These are phyloP conservation scores for Bergia sp. DNA, from an alignment of 92 coral and sea anemone genomes.

Conservation along the genomic window DNA sequence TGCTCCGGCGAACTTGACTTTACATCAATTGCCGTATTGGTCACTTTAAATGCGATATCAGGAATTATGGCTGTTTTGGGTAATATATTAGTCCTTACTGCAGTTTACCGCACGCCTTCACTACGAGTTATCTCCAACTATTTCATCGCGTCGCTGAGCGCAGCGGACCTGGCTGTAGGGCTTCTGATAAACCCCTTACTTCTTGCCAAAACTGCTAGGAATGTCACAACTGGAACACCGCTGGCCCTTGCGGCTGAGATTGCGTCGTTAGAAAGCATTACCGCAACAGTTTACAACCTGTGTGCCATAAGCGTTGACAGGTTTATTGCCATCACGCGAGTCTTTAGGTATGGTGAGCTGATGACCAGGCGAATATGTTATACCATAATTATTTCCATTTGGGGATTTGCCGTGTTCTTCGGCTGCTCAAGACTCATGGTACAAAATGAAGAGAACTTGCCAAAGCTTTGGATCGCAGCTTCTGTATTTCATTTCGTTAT, in stretches of 20 bases:
- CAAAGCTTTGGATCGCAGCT: conserved; percentile 43
- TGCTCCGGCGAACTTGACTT: conserved; percentile 22
- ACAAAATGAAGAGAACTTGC: conserved; percentile 23
- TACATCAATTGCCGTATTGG: background rate
- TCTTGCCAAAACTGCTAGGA: conserved; percentile 29
- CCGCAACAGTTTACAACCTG: conserved; percentile 39
- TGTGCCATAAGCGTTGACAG: conserved; percentile 37
- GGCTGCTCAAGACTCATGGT: conserved; percentile 31
- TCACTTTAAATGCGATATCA: background rate
- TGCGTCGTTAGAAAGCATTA: conserved; percentile 25
- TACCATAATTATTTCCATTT: background rate
- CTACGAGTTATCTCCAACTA: conserved; percentile 27
- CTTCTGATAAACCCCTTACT: conserved; percentile 27
- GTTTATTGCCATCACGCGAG: conserved; percentile 31
- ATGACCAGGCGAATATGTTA: conserved; percentile 15
- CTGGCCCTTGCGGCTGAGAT: conserved; percentile 35
- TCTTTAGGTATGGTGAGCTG: conserved; percentile 18
- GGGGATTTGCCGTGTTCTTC: conserved; percentile 37
- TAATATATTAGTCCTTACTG: conserved; percentile 36
- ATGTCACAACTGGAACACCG: conserved; percentile 28
- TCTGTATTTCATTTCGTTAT: conserved; percentile 20
- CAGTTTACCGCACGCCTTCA: conserved; percentile 44
- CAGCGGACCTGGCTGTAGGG: conserved; percentile 29
- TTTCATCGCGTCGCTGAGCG: conserved; percentile 41
- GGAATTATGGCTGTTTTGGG: conserved; percentile 35